Evolutionary conservation across 92 coral and sea anemone species (phyloP).

Genomic region (Bergia sp.): DNA sequence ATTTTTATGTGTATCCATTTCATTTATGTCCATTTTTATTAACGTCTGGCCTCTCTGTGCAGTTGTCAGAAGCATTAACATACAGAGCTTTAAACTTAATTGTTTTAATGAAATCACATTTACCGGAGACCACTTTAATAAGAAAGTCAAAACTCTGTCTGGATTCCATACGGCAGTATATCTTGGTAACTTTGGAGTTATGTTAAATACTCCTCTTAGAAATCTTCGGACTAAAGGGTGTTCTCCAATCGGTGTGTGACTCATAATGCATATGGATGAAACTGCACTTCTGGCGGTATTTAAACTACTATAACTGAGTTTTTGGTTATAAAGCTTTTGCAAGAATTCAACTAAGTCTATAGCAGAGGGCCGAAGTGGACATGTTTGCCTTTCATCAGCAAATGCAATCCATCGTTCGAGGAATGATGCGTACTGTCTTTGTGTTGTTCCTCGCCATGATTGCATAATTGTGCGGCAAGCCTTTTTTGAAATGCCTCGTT

Average conservation of each 20-base stretch:
- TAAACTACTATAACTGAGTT: neutral
- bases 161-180: neutral
- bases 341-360: neutral
- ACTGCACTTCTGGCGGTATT: neutral
- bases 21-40: conserved; percentile 8
- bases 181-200: conserved; percentile 36
- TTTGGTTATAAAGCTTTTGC: neutral
- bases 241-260: conserved; percentile 28
- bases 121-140: neutral
- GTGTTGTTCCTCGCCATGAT: neutral
- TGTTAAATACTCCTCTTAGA: conserved; percentile 60
- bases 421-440: neutral
- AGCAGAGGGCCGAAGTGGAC: neutral
- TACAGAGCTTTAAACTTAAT: conserved; percentile 4
- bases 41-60: conserved; percentile 14
- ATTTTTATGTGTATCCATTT: conserved; percentile 10
- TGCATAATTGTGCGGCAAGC: neutral
- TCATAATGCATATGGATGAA: neutral
- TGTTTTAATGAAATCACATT: conserved; percentile 7
- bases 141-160: neutral
- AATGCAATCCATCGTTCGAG: neutral
- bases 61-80: conserved; percentile 20
- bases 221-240: conserved; percentile 60
- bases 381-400: neutral
- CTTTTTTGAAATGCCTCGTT: neutral